These are phyloP conservation scores for Heliocidaris tuberculata DNA, from an alignment of 35 echinoderm and acorn worm species.

Conservation along the genomic window DNA sequence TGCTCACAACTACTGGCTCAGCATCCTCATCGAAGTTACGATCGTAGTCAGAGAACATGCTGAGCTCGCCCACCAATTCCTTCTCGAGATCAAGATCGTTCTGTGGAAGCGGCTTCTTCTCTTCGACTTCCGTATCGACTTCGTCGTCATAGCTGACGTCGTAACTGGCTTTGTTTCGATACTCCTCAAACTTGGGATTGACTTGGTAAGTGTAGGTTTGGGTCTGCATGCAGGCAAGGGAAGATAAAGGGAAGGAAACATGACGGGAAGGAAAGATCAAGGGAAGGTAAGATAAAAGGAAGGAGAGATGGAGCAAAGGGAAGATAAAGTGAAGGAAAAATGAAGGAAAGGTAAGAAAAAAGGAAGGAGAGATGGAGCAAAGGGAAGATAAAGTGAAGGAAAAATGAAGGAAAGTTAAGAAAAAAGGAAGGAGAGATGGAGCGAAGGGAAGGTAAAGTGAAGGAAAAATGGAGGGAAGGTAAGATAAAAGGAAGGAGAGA, in stretches of 20 bases:
- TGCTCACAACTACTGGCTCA: conserved; percentile 23
- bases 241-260: not conserved
- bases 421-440: not conserved
- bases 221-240: conserved; percentile 24
- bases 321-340: not conserved
- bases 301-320: not conserved
- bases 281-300: not conserved
- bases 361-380: not conserved
- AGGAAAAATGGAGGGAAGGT: not conserved
- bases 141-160: conserved; percentile 46
- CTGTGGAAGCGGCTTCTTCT: conserved; percentile 15
- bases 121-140: not conserved
- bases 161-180: conserved; percentile 35
- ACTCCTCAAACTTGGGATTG: conserved; percentile 44
- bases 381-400: not conserved
- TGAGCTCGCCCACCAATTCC: conserved; percentile 43
- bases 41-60: conserved; percentile 42
- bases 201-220: conserved; percentile 44
- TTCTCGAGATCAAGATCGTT: conserved; percentile 46
- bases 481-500: not conserved
- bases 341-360: too few species aligned
- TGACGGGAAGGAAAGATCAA: not conserved
- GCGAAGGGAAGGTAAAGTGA: not conserved
- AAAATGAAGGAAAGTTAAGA: not conserved
- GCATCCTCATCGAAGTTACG: conserved; percentile 23